A percentile compares a stretch with the other conserved stretches of the same genome.
Evolutionary conservation across 2,797 vertebrate species (phyloP).

Genomic region (Luscinia luscinia): DNA sequence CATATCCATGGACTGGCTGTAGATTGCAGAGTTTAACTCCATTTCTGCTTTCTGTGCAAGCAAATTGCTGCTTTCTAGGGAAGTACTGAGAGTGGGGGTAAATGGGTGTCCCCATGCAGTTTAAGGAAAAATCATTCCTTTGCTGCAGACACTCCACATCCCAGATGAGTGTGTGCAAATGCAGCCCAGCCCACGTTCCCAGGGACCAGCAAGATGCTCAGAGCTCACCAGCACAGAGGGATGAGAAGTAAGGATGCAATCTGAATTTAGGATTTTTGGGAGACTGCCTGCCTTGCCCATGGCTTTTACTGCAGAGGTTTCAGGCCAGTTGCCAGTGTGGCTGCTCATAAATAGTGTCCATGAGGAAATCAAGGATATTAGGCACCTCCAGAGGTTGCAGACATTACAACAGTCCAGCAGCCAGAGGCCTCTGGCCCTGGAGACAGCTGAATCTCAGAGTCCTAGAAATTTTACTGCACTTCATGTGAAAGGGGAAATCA

Average conservation of each 20-base stretch:
- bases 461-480: neutral
- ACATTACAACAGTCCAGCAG: neutral
- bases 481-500: neutral
- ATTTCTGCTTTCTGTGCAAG: neutral
- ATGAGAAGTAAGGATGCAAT: neutral
- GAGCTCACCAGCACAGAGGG: neutral
- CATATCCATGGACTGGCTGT: neutral
- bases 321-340: neutral
- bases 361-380: neutral
- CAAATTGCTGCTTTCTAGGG: neutral
- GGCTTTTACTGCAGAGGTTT: neutral
- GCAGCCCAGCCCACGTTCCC: neutral
- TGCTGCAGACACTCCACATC: neutral
- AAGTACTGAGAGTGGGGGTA: neutral
- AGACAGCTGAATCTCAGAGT: neutral
- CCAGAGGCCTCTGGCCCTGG: neutral
- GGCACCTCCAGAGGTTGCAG: neutral
- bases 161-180: neutral
- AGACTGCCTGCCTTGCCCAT: neutral
- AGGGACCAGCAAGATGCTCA: accelerated
- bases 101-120: neutral
- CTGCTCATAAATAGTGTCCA: neutral
- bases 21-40: neutral
- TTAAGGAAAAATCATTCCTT: neutral
- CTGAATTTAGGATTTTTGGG: neutral